Conservation (phyloP, 2,113 vertebrate species). For the Odobenus rosmarus region DNA sequence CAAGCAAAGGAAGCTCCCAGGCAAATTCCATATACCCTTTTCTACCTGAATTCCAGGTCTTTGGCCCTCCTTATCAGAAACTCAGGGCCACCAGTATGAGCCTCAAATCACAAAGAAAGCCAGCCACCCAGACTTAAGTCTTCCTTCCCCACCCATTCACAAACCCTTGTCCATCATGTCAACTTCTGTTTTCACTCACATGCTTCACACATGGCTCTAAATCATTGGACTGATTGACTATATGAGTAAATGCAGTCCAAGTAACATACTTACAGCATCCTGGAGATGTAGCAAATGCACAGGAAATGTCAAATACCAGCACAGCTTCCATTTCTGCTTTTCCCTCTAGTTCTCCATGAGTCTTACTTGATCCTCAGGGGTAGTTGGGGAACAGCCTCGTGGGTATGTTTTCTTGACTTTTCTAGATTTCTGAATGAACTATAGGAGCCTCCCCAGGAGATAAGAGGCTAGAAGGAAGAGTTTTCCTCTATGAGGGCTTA, state of each 20-base stretch:
- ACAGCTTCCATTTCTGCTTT: background rate
- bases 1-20: slow-evolving; percentile 18
- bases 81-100: background rate
- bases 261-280: background rate
- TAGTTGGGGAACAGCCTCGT: background rate
- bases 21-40: background rate
- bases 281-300: background rate
- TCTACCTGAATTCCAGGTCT: background rate
- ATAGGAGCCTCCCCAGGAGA: background rate
- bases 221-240: background rate
- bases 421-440: background rate
- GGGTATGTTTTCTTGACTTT: background rate
- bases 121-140: background rate
- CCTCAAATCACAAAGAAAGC: background rate
- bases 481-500: background rate
- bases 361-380: background rate
- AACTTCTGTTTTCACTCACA: background rate
- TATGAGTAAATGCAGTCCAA: background rate
- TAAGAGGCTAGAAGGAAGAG: background rate
- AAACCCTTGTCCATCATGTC: background rate
- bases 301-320: background rate
- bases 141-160: background rate
- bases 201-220: background rate
- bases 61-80: background rate
- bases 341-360: background rate